Conservation (phyloP, 2,113 vertebrate species). For the Herpailurus yagouaroundi region DNA sequence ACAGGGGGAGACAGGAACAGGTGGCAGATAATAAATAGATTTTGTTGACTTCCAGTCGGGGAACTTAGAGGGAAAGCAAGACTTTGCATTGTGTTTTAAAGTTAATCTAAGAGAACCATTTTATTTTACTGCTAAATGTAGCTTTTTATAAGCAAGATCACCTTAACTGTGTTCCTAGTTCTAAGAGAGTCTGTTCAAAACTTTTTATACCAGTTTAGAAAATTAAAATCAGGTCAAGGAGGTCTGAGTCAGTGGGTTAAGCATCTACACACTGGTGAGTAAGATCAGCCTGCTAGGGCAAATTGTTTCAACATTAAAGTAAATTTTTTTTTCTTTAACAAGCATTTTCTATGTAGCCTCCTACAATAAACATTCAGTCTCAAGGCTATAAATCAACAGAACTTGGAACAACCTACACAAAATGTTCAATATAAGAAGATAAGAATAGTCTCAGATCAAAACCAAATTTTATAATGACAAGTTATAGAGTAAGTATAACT, state of each 20-base stretch:
- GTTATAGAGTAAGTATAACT: not conserved
- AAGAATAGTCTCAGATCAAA: conserved; percentile 40
- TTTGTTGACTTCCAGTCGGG: not conserved
- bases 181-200: not conserved
- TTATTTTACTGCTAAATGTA: not conserved
- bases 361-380: conserved; percentile 2
- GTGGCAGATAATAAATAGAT: not conserved
- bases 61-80: not conserved
- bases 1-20: no score
- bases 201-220: not conserved
- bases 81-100: not conserved
- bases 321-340: not conserved
- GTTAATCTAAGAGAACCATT: not conserved
- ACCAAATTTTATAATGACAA: not conserved
- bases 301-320: not conserved
- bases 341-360: conserved; percentile 32
- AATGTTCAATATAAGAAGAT: not conserved
- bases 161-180: not conserved
- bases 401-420: conserved; percentile 40
- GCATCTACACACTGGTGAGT: not conserved
- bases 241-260: not conserved
- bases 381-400: conserved; percentile 41
- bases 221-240: not conserved
- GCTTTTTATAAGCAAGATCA: not conserved
- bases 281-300: not conserved